Percentiles rank a stretch among this genome's conserved stretches.
phyloP scores from a whole-genome alignment of 2,888 invertebrate genomes.

The Drosophila limbata region DNA sequence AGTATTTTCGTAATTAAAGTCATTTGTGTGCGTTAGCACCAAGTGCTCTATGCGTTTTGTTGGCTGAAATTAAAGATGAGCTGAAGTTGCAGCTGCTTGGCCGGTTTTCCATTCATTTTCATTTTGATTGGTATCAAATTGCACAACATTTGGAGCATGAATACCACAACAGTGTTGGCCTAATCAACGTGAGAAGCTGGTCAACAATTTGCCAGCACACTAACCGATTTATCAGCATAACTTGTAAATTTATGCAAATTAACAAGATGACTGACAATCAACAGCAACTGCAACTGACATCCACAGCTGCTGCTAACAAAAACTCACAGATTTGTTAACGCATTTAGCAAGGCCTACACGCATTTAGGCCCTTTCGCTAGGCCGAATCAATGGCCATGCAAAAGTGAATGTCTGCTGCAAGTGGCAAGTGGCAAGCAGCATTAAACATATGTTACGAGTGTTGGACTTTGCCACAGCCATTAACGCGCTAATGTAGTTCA shows the following conservation, averaged over 20 bases:
- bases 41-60: slow-evolving; percentile 43
- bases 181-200: slow-evolving; percentile 71
- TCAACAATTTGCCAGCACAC: slow-evolving; percentile 55
- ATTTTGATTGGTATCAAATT: slow-evolving; percentile 52
- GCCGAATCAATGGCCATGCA: slow-evolving; percentile 33
- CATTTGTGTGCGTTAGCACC: slow-evolving; percentile 68
- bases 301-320: slow-evolving; percentile 30
- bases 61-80: slow-evolving; percentile 27
- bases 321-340: slow-evolving; percentile 22
- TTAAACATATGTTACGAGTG: slow-evolving; percentile 31
- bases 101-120: slow-evolving; percentile 36
- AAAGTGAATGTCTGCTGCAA: slow-evolving; percentile 61
- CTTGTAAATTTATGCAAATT: slow-evolving; percentile 67
- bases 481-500: slow-evolving; percentile 50
- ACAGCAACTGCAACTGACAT: slow-evolving; percentile 32
- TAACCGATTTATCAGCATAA: slow-evolving; percentile 42
- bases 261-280: slow-evolving; percentile 18
- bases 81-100: slow-evolving; percentile 25
- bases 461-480: slow-evolving; percentile 51
- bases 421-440: slow-evolving; percentile 12
- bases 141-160: slow-evolving; percentile 74
- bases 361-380: slow-evolving; percentile 43
- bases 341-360: slow-evolving; percentile 26
- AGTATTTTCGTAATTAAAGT: slow-evolving; percentile 62
- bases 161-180: slow-evolving; percentile 23